Conservation (phyloP, 1,140 invertebrate species). For the Rhizoglyphus robini region DNA sequence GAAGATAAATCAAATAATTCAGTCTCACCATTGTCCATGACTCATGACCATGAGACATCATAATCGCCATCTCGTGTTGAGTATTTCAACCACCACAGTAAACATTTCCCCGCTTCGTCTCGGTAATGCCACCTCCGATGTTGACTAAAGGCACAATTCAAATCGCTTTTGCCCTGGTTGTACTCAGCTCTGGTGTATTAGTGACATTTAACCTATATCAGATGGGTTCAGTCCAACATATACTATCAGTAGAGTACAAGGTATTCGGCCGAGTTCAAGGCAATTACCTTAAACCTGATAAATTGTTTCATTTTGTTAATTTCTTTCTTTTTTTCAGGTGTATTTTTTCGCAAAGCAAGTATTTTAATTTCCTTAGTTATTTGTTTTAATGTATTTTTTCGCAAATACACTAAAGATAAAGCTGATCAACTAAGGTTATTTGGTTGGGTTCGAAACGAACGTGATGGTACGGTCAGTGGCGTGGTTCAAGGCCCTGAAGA, state of each 20-base stretch:
- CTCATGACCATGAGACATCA: too few relatives aligned
- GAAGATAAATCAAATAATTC: too few relatives aligned
- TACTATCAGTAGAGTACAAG: conserved; percentile 16
- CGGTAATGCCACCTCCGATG: too few relatives aligned
- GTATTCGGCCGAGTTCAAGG: conserved; percentile 19
- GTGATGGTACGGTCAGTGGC: conserved; percentile 14
- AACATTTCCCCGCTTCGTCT: too few relatives aligned
- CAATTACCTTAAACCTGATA: background rate
- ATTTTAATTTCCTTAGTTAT: background rate
- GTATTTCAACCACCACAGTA: too few relatives aligned
- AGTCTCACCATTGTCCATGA: too few relatives aligned
- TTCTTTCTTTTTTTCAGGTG: conserved; percentile 4
- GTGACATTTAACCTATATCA: background rate
- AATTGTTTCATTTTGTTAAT: background rate
- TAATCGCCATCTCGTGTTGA: too few relatives aligned
- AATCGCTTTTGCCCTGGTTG: background rate
- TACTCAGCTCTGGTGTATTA: background rate
- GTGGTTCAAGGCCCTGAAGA: background rate
- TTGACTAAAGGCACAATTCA: background rate
- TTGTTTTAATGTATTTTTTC: background rate
- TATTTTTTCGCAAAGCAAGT: conserved; percentile 16
- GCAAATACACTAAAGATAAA: conserved; percentile 1
- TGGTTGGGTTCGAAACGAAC: conserved; percentile 9
- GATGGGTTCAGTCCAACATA: background rate
- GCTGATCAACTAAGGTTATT: background rate